A percentile compares a stretch with the other conserved stretches of the same genome.
Conservation (phyloP, 1,140 invertebrate genomes). For the Papilio xuthus region DNA sequence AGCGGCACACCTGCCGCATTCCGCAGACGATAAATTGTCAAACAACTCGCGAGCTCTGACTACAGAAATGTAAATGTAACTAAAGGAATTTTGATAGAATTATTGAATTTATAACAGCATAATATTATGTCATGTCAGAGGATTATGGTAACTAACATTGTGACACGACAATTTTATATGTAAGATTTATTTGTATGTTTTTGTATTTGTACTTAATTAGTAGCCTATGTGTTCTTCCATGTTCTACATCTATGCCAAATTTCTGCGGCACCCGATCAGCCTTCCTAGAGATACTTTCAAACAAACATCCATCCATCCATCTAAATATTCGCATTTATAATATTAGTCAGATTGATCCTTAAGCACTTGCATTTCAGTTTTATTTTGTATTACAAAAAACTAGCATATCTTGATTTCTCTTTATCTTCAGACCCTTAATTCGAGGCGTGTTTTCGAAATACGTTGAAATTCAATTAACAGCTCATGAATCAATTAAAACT, state of each 20-base stretch:
- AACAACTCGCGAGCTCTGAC: neutral
- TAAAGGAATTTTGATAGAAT: neutral
- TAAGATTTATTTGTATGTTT: too few species aligned
- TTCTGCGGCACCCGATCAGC: too few species aligned
- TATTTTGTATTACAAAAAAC: neutral
- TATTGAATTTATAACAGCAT: neutral
- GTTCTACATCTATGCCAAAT: too few species aligned
- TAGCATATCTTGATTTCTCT: neutral
- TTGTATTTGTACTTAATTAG: too few species aligned
- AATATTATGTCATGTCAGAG: too few species aligned
- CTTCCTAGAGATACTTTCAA: too few species aligned
- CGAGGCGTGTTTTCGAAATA: neutral
- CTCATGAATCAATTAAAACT: slow-evolving; percentile 37
- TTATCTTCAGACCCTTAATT: neutral
- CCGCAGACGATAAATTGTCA: slow-evolving; percentile 4
- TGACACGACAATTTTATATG: too few species aligned
- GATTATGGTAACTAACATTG: too few species aligned
- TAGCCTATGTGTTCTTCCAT: too few species aligned
- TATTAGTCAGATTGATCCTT: too few species aligned
- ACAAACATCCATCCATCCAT: too few species aligned
- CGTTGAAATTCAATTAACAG: slow-evolving; percentile 32
- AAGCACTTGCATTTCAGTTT: neutral
- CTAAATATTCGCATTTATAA: too few species aligned
- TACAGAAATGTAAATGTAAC: neutral
- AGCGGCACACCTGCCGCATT: slow-evolving; percentile 2